A percentile compares a stretch with the other conserved stretches of the same genome.
These are phyloP conservation scores for Spea bombifrons DNA, from an alignment of 2,113 vertebrate genomes.

Conservation along the genomic window DNA sequence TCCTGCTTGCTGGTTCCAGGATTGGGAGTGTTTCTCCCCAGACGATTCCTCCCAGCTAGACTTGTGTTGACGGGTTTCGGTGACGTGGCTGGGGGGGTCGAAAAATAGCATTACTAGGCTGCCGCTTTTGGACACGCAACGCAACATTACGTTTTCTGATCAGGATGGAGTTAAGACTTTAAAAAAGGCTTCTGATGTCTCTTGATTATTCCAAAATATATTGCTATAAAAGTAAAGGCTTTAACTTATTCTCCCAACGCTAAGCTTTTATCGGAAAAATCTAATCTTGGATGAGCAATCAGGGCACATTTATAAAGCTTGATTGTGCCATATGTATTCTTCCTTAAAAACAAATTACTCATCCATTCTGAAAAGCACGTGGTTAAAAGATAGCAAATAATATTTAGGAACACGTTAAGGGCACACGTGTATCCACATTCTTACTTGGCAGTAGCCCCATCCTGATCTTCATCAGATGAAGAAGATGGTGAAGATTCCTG, in stretches of 20 bases:
- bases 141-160: no score
- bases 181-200: no score
- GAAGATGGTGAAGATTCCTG: conserved; percentile 81
- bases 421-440: conserved; percentile 43
- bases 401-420: not conserved
- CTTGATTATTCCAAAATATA: no score
- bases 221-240: no score
- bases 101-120: conserved; percentile 19
- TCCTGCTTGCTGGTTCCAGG: conserved; percentile 56
- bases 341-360: no score
- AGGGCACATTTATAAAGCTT: no score
- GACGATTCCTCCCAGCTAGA: conserved; percentile 71
- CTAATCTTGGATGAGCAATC: no score
- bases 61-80: conserved; percentile 70
- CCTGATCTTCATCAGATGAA: conserved; percentile 83
- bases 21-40: conserved; percentile 51
- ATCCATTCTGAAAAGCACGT: no score
- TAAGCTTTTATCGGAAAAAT: not conserved
- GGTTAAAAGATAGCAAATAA: no score
- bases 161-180: no score
- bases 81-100: conserved; percentile 68
- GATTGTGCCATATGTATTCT: no score
- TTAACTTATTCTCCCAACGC: not conserved
- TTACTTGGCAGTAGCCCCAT: conserved; percentile 80
- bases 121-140: no score